phyloP scores from a whole-genome alignment of 1,140 invertebrate genomes.

The Amyelois transitella region DNA sequence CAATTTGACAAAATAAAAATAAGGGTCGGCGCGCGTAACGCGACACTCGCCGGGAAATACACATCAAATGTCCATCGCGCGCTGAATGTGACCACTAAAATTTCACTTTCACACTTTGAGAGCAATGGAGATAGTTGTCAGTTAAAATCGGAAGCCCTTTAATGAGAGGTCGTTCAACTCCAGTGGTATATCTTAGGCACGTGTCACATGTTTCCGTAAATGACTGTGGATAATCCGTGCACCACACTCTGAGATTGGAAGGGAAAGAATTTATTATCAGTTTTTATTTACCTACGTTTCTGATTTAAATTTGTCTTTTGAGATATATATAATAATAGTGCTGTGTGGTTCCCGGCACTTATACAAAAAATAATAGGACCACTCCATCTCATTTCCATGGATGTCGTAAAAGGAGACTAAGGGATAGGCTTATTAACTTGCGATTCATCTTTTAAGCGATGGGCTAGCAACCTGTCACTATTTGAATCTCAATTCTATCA shows the following conservation, averaged over 20 bases:
- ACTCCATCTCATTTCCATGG: too few species aligned
- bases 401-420: too few species aligned
- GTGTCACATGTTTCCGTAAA: conserved; percentile 47
- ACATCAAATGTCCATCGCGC: not conserved
- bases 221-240: conserved; percentile 1
- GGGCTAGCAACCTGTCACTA: too few species aligned
- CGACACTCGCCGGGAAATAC: conserved; percentile 43
- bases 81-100: not conserved
- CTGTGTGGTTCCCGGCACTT: too few species aligned
- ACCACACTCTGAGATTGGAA: not conserved
- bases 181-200: conserved; percentile 41
- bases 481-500: too few species aligned
- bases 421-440: too few species aligned
- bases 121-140: conserved; percentile 30
- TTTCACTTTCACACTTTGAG: conserved; percentile 8
- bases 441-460: too few species aligned
- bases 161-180: conserved; percentile 67
- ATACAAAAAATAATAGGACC: too few species aligned
- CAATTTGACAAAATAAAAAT: conserved; percentile 73
- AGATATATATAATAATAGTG: too few species aligned
- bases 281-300: too few species aligned
- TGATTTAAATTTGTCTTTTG: too few species aligned
- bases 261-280: not conserved
- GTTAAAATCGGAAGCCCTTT: conserved; percentile 47
- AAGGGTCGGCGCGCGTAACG: conserved; percentile 59